phyloP scores from a whole-genome alignment of 2,113 vertebrate genomes.

The Lophius piscatorius region DNA sequence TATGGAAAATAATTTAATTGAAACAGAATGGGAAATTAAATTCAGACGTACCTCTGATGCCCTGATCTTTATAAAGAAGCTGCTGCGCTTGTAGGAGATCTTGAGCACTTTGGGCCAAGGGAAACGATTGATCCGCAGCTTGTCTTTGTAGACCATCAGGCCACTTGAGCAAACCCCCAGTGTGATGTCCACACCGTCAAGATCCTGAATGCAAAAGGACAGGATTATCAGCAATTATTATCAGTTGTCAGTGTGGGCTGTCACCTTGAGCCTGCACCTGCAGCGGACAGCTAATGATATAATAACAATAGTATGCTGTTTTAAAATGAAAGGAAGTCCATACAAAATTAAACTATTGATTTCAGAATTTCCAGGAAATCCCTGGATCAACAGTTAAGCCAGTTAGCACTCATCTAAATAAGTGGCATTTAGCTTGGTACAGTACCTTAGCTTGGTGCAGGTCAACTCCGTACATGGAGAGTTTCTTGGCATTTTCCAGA shows the following conservation, averaged over 20 bases:
- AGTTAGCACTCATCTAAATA: neutral
- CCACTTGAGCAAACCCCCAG: constrained; percentile 95
- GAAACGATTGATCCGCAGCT: constrained; percentile 93
- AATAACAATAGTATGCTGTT: constrained; percentile 9
- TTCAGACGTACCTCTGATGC: constrained; percentile 86
- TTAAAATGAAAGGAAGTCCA: neutral
- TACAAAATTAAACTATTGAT: neutral
- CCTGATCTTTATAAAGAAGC: constrained; percentile 95
- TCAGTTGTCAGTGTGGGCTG: neutral
- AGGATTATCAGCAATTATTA: neutral
- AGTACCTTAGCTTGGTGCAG: constrained; percentile 94
- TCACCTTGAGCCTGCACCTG: constrained; percentile 2
- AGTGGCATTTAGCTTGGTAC: neutral
- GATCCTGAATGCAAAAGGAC: constrained; percentile 80
- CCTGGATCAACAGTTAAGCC: neutral
- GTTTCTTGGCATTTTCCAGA: constrained; percentile 95
- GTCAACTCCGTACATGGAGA: constrained; percentile 97
- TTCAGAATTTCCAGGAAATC: constrained; percentile 2
- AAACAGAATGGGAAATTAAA: neutral
- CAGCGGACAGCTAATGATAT: constrained; percentile 41
- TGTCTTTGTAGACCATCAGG: constrained; percentile 96
- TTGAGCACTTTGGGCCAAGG: constrained; percentile 97
- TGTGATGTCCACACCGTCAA: constrained; percentile 92
- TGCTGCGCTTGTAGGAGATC: constrained; percentile 96
- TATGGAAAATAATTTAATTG: neutral